Conservation (phyloP, 2,888 invertebrate genomes). For the Phoronis australis region DNA sequence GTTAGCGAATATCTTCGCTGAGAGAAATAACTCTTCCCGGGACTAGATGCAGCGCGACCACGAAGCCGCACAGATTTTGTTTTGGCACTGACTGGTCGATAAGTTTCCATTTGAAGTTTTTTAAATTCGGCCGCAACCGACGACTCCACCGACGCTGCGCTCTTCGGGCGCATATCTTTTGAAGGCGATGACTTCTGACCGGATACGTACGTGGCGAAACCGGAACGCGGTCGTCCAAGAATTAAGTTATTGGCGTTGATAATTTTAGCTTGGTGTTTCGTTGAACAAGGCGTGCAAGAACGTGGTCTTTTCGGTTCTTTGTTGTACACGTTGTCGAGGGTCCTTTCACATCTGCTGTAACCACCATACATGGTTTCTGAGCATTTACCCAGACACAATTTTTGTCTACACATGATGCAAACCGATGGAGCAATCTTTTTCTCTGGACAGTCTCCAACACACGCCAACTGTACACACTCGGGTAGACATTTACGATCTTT, state of each 20-base stretch:
- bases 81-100: constrained; percentile 18
- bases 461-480: constrained; percentile 35
- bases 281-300: constrained; percentile 29
- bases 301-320: constrained; percentile 19
- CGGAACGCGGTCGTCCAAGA: constrained; percentile 27
- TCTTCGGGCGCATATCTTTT: constrained; percentile 24
- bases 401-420: constrained; percentile 27
- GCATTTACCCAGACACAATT: constrained; percentile 28
- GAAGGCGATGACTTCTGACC: constrained; percentile 24
- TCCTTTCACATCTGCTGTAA: constrained; percentile 18
- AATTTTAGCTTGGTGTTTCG: constrained; percentile 26
- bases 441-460: constrained; percentile 39
- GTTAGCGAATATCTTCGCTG: constrained; percentile 32
- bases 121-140: constrained; percentile 26
- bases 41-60: constrained; percentile 26
- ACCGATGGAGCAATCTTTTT: constrained; percentile 22
- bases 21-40: constrained; percentile 33
- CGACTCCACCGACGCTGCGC: constrained; percentile 16
- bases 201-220: constrained; percentile 26
- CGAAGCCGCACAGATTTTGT: constrained; percentile 18
- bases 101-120: constrained; percentile 25
- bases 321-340: not conserved
- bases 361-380: constrained; percentile 30
- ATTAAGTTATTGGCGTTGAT: constrained; percentile 34
- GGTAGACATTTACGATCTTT: constrained; percentile 32